Evolutionary conservation across 1,140 invertebrate genomes (phyloP), one percentile per base, ranked within the genome.

Genomic region (Drosophila punjabiensis): DNA sequence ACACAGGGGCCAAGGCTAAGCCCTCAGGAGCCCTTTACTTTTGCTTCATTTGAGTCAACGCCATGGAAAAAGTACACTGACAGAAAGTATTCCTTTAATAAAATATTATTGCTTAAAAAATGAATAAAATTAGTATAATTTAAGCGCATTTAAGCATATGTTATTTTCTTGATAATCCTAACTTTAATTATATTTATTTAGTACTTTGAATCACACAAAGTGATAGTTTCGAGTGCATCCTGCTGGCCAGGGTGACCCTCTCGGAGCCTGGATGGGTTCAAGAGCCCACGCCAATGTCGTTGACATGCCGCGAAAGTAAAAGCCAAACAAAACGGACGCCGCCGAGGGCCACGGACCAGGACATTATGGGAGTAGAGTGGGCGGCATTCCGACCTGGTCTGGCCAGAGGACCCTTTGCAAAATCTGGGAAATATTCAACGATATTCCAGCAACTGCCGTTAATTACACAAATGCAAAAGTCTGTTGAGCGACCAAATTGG

Each of bases 391-490:
- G 14, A 32, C 47, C 52, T 50, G 70, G 60, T 41, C 43, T 52
- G 70, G 61, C 33, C 50, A 28, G 35, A 55, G 39, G 33, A 37
- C 56, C 65, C 76, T 62, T 43, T 50, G 56, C 76, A 61, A n/a
- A n/a, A 79, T 61, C 58, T 53, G 76, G 56, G 35, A 59, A 64
- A 71, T 50, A 66, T 79, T 65, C 59, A 35, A 48, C 58, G 56
- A 71, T 50, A 65, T 73, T 71, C 59, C 67, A 50, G 59, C 35
- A 63, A 76, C 81, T 85, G 87, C 64, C 82, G 82, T 91, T 90
- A 90, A 90, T 90, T 90, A 90, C 87, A 91, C 82, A 90, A 90
- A 90, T 88, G 78, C 85, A 85, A 88, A 89, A 85, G 79, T 89
- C 70, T 55, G 70, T 47, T 81, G 65, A 68, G 77, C 80, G 47